Base-by-base conservation (phyloP, 2,888 invertebrate species). In the Nasonia oneida region DNA sequence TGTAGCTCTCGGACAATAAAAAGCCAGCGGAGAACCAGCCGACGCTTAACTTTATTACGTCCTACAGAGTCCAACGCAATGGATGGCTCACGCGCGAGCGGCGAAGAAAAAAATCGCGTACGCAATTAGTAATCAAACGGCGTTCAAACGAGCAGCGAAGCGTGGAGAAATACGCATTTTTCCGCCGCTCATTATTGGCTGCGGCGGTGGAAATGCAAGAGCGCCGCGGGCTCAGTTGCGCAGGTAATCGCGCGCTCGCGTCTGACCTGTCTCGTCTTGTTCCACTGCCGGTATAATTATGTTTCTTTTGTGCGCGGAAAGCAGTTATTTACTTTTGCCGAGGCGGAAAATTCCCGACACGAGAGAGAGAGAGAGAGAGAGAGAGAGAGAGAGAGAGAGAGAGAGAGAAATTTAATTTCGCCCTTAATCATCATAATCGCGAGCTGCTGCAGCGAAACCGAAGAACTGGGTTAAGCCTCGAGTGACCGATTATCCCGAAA, bases 1-100 rank as follows among this genome's bases (percentile, higher is more conserved):
- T 67, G 47, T 67, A 57, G 33, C 70, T 23, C 4, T 1, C 29
- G 15, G 15, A 77, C 71, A 47, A 83, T 83, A 71, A 83, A 77
- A 61, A 57, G 18, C 4, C 23, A 10, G 37, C 37, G 53, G 39
- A 42, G 73, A 79, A 84, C 64, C n/a, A 37, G 39, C 47, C 33
- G 42, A 64, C 75, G 64, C 61, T 84, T 37, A 37, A 74, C 73
- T 84, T 84, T 84, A 79, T 84, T 84, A 47, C 79, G 29, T 50
- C 57, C 79, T 73, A 47, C 14, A 64, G 5, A 57, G n/a, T 6
- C 6, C 0, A 14, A 29, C 29, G 37, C 29, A 50, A 47, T 33
- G 14, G 29, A 67, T 67, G 37, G 37, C 67, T 14, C 29, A 1
- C 57, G n/a, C 29, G 2, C 57, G 10, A 6, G 29, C 29, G 53